Base-by-base conservation (phyloP, 2,797 vertebrate genomes). In the Liparis tanakae region DNA sequence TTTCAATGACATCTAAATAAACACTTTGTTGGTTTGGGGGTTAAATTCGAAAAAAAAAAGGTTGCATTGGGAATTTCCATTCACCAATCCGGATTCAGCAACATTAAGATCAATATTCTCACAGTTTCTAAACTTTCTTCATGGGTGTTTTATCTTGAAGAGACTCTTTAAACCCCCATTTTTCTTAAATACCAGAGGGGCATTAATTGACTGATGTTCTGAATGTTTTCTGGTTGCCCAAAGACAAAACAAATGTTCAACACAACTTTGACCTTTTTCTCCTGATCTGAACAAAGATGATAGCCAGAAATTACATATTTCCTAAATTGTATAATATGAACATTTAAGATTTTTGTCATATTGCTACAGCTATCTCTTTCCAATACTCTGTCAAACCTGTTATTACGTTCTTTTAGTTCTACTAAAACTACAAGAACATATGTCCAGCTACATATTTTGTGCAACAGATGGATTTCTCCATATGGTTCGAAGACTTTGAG, bases 401-500 rank as follows among this genome's bases (percentile, higher is more conserved):
- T 7, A 48, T 25, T 13, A 12, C 56, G 8, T 25, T 22, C 10
- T 20, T 41, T 43, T 15, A n/a, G 2, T 59, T 57, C 46, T 41
- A 59, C 7, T 44, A 74, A 48, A 57, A 64, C 1, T 37, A 9
- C 17, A 18, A 43, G 10, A 30, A 37, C 58, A 67, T 56, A 15
- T 72, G 56, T 20, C 15, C 7, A 7, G 43, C 48, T 22, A 0
- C 0, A 0, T 34, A 25, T 44, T 34, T 9, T 3, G 6, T 43
- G 55, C 46, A 67, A 37, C 72, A 74, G 72, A 74, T 39, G 72
- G 41, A 72, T 56, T 66, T 33, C 37, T 69, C 25, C 59, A 74
- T 54, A 50, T 74, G 54, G 37, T 50, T 57, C 10, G 14, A 37
- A 44, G 63, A 67, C 56, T 68, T 76, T 64, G 5, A 56, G 25